Evolutionary conservation across 2,797 vertebrate genomes (phyloP).

Genomic region (Sebastes itinus): DNA sequence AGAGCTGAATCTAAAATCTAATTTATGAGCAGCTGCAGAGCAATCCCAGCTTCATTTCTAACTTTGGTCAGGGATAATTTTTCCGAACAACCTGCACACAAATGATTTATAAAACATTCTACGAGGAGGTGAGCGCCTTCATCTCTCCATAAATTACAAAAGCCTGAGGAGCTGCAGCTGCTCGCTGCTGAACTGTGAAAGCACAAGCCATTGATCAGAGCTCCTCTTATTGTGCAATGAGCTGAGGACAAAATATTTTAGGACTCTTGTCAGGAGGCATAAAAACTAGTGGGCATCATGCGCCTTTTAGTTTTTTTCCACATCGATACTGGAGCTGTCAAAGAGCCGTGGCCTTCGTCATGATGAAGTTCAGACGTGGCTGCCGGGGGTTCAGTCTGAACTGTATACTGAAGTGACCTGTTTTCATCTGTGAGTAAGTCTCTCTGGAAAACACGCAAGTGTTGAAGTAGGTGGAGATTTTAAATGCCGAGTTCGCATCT

Average conservation of each 20-base stretch:
- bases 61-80: neutral
- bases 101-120: slow-evolving; percentile 39
- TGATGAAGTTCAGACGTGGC: neutral
- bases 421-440: neutral
- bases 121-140: slow-evolving; percentile 17
- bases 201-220: slow-evolving; percentile 40
- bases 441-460: neutral
- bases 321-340: neutral
- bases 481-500: neutral
- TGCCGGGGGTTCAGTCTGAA: neutral
- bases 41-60: slow-evolving; percentile 7
- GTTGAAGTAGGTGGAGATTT: neutral
- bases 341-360: neutral
- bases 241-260: slow-evolving; percentile 28
- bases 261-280: slow-evolving; percentile 20
- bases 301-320: neutral
- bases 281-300: neutral
- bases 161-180: slow-evolving; percentile 53
- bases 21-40: neutral
- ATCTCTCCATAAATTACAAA: slow-evolving; percentile 39
- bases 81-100: neutral
- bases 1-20: neutral
- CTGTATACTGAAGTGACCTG: neutral
- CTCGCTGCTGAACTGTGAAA: slow-evolving; percentile 31
- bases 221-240: slow-evolving; percentile 12